Percentiles rank a stretch among this genome's conserved stretches.
Conservation (phyloP, 2,797 vertebrate species). For the Micrastur ruficollis region DNA sequence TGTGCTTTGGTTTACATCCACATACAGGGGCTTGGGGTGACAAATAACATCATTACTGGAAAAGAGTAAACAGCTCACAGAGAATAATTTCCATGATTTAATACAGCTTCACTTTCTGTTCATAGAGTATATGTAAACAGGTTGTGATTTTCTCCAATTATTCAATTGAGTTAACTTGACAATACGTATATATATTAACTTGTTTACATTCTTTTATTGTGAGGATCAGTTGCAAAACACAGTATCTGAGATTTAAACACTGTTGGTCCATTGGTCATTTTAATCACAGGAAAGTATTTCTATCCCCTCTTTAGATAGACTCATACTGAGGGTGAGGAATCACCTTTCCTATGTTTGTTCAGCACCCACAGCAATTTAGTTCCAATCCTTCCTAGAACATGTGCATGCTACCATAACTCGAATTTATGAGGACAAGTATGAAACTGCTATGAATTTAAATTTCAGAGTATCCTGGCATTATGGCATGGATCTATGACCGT, state of each 20-base stretch:
- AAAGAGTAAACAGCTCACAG: constrained; percentile 59
- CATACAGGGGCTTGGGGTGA: constrained; percentile 35
- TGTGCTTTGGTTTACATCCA: constrained; percentile 22
- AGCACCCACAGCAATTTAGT: neutral
- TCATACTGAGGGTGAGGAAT: neutral
- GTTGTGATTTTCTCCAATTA: constrained; percentile 59
- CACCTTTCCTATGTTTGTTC: neutral
- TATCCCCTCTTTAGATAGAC: neutral
- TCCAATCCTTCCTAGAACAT: neutral
- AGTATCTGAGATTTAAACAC: neutral
- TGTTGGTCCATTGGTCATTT: neutral
- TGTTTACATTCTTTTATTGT: constrained; percentile 22
- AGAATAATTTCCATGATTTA: constrained; percentile 64
- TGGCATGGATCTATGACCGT: neutral
- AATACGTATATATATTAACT: constrained; percentile 22
- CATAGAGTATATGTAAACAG: constrained; percentile 26
- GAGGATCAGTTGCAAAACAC: neutral
- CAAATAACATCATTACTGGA: constrained; percentile 54
- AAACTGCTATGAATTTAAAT: neutral
- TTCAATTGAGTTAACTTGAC: constrained; percentile 48
- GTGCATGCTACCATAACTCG: neutral
- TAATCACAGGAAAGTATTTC: neutral
- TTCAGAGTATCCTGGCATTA: neutral
- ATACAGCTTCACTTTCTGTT: constrained; percentile 50
- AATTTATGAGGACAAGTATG: neutral